phyloP scores from a whole-genome alignment of 2,113 vertebrate species.

The Zosterops lateralis region DNA sequence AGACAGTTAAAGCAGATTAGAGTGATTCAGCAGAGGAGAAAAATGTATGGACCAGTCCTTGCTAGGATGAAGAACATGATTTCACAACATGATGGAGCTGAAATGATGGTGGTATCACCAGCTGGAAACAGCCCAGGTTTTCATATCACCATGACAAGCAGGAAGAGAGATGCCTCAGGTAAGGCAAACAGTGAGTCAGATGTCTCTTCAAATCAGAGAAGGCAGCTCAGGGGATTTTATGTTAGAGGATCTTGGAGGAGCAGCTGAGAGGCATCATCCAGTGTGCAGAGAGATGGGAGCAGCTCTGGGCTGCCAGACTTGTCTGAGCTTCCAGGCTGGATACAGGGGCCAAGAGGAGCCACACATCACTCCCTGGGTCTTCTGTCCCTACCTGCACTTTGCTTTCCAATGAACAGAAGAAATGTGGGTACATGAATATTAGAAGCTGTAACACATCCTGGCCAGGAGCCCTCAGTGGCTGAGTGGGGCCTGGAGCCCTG shows the following conservation, averaged over 20 bases:
- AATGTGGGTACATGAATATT: neutral
- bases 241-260: neutral
- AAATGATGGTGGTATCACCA: neutral
- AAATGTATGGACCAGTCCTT: neutral
- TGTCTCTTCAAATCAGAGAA: slow-evolving; percentile 10
- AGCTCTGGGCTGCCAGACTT: neutral
- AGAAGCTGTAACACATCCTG: neutral
- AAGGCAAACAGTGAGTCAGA: slow-evolving; percentile 25
- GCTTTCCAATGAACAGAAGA: neutral
- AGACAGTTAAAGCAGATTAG: neutral
- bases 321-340: neutral
- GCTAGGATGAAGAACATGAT: neutral
- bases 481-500: neutral
- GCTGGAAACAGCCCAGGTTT: slow-evolving; percentile 2
- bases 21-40: neutral
- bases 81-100: neutral
- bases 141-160: neutral
- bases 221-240: neutral
- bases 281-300: neutral
- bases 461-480: neutral
- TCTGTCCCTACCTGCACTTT: neutral
- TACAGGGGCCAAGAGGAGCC: neutral
- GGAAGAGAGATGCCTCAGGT: slow-evolving; percentile 13
- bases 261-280: neutral
- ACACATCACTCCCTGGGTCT: fast-evolving